Base-by-base conservation (phyloP, 2,888 invertebrate species). In the Lasioglossum villosulum region DNA sequence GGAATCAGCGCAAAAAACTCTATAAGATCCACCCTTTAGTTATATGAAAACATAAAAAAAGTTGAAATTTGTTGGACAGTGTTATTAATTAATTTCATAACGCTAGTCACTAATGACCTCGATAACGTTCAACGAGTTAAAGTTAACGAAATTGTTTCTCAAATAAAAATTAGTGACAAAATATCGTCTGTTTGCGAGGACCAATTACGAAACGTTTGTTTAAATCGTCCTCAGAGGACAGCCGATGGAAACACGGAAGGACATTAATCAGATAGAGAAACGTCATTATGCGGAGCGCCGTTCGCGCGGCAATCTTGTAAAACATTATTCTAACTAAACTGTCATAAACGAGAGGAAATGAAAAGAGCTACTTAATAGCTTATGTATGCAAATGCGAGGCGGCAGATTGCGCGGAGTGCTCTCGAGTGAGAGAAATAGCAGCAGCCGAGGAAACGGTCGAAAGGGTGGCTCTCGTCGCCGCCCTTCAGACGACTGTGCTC, bases 341-440 rank as follows among this genome's bases (percentile, higher is more conserved):
- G 94, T 95, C 95, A 95, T 95, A 95, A 95, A 95, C 95, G 94
- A 92, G 95, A 94, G 95, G 95, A 95, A 95, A 95, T 95, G 95
- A 95, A 95, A 95, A 95, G 95, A 95, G 95, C 94, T 95, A 93
- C 93, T 95, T 95, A 95, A 95, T 95, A 95, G 95, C 93, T 95
- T 95, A 94, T 94, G 93, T 94, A 95, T 95, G 95, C 94, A 95
- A 95, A 95, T 95, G 84, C 87, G 80, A 90, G 88, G 93, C 91
- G 91, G 94, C 94, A 94, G 94, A 94, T 94, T 94, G 94, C 93
- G 90, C 91, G 89, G 94, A 94, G 93, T 93, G 93, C 94, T 92
- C 88, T 90, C 89, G 88, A 88, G 88, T 84, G 90, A 90, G 88
- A 87, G 90, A 74, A 86, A 90, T 88, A 88, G 88, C 89, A 80